Evolutionary conservation across 2,888 invertebrate genomes (phyloP), one percentile per base, ranked within the genome.

Genomic region (Drosophila niveifrons): DNA sequence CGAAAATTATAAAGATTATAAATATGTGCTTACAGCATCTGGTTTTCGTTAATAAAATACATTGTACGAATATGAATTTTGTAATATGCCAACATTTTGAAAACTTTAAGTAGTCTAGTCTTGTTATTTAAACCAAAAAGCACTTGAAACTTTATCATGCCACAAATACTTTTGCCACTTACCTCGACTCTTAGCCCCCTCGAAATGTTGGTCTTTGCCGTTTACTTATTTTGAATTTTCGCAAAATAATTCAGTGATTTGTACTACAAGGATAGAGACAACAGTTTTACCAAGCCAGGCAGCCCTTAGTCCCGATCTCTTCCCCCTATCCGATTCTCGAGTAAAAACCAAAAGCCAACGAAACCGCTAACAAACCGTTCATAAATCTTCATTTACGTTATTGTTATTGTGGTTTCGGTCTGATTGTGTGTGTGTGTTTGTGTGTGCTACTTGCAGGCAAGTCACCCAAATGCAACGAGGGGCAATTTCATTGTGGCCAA

Each of bases 401-500:
- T 80, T 82, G 73, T 78, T 84, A 76, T 82, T 74, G 76, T 76
- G 70, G 71, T 43, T 73, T 62, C 61, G 23, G 23, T 23, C 23
- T 23, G 23, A 23, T 23, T 23, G 23, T 23, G 1, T 23, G 23
- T 23, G 0, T 23, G 23, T 63, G 52, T 43, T 63, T 63, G 53
- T 44, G 43, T 39, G 36, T 36, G n/a, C n/a, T 67, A 50, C 69
- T 92, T 93, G 90, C 90, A 94, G 94, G 91, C 53, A 93, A 93
- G 88, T 93, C 91, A 84, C 88, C 93, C 56, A 92, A 93, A 74
- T 96, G 96, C 93, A 94, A 94, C 82, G 93, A 93, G 75, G 95
- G 94, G 15, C 95, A 96, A 93, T 97, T 97, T 93, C 94, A 95
- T 72, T 98, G 98, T 92, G 93, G 92, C 68, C 92, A 93, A 73